These are phyloP conservation scores for Carposina sasakii DNA, from an alignment of 1,140 invertebrate genomes.

Conservation along the genomic window DNA sequence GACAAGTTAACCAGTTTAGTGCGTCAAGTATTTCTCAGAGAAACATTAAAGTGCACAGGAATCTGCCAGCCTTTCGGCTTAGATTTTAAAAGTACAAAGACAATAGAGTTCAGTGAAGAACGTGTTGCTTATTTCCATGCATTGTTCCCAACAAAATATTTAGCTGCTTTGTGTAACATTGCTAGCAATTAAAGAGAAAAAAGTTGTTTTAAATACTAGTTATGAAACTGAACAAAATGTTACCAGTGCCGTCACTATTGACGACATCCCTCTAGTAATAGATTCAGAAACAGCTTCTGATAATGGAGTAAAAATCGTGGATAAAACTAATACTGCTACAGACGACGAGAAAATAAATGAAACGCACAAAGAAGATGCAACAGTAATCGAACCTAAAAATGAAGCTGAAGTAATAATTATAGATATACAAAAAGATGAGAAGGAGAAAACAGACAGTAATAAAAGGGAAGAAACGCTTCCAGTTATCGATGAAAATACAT, in stretches of 20 bases:
- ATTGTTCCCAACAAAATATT: slow-evolving; percentile 77
- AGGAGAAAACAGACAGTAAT: slow-evolving; percentile 33
- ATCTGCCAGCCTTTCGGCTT: slow-evolving; percentile 75
- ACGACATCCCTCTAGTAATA: slow-evolving; percentile 50
- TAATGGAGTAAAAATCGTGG: slow-evolving; percentile 48
- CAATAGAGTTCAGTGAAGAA: slow-evolving; percentile 59
- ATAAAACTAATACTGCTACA: slow-evolving; percentile 40
- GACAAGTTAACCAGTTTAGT: slow-evolving; percentile 73
- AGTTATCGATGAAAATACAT: slow-evolving; percentile 24
- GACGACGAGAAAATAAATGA: slow-evolving; percentile 46
- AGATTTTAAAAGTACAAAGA: slow-evolving; percentile 73
- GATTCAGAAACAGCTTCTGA: slow-evolving; percentile 48
- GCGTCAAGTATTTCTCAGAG: slow-evolving; percentile 70
- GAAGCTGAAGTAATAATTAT: slow-evolving; percentile 34
- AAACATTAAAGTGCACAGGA: slow-evolving; percentile 72
- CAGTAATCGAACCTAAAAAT: slow-evolving; percentile 18
- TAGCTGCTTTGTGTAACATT: slow-evolving; percentile 86
- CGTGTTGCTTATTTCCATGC: slow-evolving; percentile 72
- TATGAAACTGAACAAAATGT: slow-evolving; percentile 68
- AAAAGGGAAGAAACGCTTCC: slow-evolving; percentile 33
- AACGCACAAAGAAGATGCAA: slow-evolving; percentile 38
- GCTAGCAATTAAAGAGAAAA: slow-evolving; percentile 77
- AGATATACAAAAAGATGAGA: slow-evolving; percentile 46
- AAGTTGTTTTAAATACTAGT: slow-evolving; percentile 78
- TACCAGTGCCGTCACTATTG: slow-evolving; percentile 67